These are phyloP conservation scores for Calliphora vicina DNA, from an alignment of 1,140 invertebrate species.

Conservation along the genomic window DNA sequence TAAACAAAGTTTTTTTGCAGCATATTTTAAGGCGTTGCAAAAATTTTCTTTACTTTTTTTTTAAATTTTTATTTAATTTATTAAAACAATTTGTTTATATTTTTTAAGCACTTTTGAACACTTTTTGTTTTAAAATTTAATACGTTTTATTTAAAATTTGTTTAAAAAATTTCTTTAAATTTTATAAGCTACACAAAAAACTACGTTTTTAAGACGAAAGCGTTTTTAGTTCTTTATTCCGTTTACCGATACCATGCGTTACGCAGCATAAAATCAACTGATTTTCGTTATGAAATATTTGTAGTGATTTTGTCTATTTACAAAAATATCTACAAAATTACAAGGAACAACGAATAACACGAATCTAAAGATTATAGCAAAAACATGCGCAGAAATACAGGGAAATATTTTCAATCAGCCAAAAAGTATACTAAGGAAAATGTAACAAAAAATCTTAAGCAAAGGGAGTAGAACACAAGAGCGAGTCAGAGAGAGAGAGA, in stretches of 20 bases:
- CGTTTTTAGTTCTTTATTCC: neutral
- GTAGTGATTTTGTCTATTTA: slow-evolving; percentile 13
- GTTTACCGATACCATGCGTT: slow-evolving; percentile 20
- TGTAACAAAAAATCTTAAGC: neutral
- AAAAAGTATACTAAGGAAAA: neutral
- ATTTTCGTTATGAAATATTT: slow-evolving; percentile 18
- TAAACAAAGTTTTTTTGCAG: neutral
- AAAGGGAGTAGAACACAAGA: neutral
- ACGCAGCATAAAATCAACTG: slow-evolving; percentile 32
- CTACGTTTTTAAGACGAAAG: neutral
- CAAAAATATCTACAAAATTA: neutral
- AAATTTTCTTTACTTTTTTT: neutral
- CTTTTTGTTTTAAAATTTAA: neutral
- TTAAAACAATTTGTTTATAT: neutral
- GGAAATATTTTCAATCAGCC: neutral
- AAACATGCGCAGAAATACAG: slow-evolving; percentile 18
- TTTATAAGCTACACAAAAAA: neutral
- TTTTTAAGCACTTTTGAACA: neutral
- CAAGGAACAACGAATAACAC: neutral
- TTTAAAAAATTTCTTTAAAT: neutral
- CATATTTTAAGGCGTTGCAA: neutral
- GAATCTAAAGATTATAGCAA: neutral
- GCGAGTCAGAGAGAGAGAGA: neutral
- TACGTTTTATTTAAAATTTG: neutral
- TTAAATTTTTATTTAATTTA: no score